Evolutionary conservation across 1,140 invertebrate species (phyloP).

Genomic region (Sminthurides bifidus): DNA sequence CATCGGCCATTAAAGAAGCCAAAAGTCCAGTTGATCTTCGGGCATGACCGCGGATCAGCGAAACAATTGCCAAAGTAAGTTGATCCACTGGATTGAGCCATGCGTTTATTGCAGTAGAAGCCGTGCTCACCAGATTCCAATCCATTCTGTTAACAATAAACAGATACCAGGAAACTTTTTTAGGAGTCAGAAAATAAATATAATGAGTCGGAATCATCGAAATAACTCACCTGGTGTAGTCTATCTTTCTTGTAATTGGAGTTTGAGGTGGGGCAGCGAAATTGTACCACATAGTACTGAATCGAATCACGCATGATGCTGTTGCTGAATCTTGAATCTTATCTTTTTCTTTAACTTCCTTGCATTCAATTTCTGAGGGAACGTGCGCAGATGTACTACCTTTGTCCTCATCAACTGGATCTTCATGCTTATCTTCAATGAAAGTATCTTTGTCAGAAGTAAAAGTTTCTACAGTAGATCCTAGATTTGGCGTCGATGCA

Average conservation of each 20-base stretch:
- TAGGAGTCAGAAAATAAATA: too few relatives aligned
- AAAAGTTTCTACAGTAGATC: slow-evolving; percentile 13
- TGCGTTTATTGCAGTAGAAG: slow-evolving; percentile 88
- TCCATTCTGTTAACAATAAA: slow-evolving; percentile 52
- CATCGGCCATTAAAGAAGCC: slow-evolving; percentile 88
- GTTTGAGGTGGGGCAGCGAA: slow-evolving; percentile 90
- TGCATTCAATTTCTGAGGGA: neutral
- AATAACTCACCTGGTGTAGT: slow-evolving; percentile 64
- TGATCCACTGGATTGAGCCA: slow-evolving; percentile 94
- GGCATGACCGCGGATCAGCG: slow-evolving; percentile 62
- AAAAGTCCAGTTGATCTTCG: slow-evolving; percentile 71
- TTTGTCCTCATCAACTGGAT: neutral
- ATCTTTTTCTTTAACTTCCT: slow-evolving; percentile 12
- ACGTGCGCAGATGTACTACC: neutral
- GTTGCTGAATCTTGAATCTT: slow-evolving; percentile 35
- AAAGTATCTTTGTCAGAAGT: slow-evolving; percentile 23
- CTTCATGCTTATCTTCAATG: slow-evolving; percentile 21
- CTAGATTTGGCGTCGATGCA: slow-evolving; percentile 14
- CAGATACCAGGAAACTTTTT: neutral
- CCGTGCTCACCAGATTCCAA: slow-evolving; percentile 92
- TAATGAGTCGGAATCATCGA: slow-evolving; percentile 1
- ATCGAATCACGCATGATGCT: slow-evolving; percentile 68
- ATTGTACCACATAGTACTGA: slow-evolving; percentile 90
- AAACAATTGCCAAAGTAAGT: slow-evolving; percentile 65
- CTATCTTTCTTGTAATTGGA: slow-evolving; percentile 86